phyloP scores from a whole-genome alignment of 2,888 invertebrate genomes.

The Amblyjoppa fuscipennis region DNA sequence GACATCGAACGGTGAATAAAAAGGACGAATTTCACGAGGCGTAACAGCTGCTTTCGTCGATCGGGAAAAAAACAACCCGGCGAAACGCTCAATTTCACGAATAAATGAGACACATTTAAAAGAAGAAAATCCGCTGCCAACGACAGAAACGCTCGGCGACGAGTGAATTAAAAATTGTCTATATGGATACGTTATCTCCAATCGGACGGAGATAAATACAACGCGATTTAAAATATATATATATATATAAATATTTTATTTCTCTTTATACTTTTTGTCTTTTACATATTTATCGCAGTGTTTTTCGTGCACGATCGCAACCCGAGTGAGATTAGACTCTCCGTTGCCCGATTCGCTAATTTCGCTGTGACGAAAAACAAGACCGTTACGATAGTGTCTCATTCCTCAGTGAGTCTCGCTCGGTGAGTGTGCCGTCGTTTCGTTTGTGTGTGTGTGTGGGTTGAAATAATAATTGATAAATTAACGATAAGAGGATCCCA shows the following conservation, averaged over 20 bases:
- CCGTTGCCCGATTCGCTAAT: constrained; percentile 9
- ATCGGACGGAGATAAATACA: constrained; percentile 30
- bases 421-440: constrained; percentile 3
- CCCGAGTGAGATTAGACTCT: constrained; percentile 27
- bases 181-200: constrained; percentile 34
- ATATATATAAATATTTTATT: neutral
- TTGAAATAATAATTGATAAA: constrained; percentile 58
- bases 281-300: constrained; percentile 29
- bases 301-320: constrained; percentile 31
- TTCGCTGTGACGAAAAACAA: constrained; percentile 41
- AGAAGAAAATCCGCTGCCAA: constrained; percentile 3
- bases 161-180: constrained; percentile 43
- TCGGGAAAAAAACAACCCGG: constrained; percentile 32
- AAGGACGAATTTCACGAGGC: neutral
- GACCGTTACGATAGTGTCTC: constrained; percentile 10
- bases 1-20: constrained; percentile 11
- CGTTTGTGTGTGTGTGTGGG: neutral
- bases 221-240: neutral
- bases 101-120: constrained; percentile 13
- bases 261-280: neutral
- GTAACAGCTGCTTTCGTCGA: constrained; percentile 15
- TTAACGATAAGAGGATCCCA: constrained; percentile 40
- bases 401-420: neutral
- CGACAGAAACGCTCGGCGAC: constrained; percentile 6
- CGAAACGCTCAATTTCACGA: constrained; percentile 37